These are phyloP conservation scores for Numenius arquata DNA, from an alignment of 2,113 vertebrate species.

Conservation along the genomic window DNA sequence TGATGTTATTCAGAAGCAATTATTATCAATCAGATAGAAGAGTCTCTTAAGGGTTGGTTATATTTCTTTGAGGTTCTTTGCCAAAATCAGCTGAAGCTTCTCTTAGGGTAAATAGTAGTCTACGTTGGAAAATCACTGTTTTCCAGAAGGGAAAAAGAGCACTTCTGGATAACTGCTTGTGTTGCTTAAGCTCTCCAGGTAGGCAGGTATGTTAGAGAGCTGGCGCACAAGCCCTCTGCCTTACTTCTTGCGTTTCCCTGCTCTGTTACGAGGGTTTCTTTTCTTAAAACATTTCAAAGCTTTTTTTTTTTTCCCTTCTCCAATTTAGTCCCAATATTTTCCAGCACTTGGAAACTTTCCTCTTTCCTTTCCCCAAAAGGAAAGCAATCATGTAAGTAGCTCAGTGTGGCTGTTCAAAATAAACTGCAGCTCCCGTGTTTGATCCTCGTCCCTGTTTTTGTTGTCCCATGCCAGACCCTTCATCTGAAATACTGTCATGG, in stretches of 20 bases:
- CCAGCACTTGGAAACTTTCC: background rate
- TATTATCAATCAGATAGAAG: background rate
- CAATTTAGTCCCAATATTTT: background rate
- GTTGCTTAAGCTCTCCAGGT: background rate
- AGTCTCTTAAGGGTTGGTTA: background rate
- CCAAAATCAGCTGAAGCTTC: background rate
- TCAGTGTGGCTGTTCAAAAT: background rate
- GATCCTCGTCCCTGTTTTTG: background rate
- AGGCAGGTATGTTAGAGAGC: fast-evolving
- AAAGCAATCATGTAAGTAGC: background rate
- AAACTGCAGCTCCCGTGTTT: background rate
- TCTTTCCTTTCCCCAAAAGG: background rate
- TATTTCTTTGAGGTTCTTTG: background rate
- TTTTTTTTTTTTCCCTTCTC: background rate
- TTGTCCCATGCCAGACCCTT: background rate
- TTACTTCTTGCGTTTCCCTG: background rate
- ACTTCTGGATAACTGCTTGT: background rate
- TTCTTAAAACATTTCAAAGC: background rate
- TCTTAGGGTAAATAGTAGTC: background rate
- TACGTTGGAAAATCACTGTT: background rate
- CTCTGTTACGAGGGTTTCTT: background rate
- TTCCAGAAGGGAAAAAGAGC: background rate
- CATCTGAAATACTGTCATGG: background rate
- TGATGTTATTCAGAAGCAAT: background rate
- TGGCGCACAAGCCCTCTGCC: background rate